A percentile compares a stretch with the other conserved stretches of the same genome.
Evolutionary conservation across 2,113 vertebrate genomes (phyloP).

Genomic region (Phrynosoma blainvillii): DNA sequence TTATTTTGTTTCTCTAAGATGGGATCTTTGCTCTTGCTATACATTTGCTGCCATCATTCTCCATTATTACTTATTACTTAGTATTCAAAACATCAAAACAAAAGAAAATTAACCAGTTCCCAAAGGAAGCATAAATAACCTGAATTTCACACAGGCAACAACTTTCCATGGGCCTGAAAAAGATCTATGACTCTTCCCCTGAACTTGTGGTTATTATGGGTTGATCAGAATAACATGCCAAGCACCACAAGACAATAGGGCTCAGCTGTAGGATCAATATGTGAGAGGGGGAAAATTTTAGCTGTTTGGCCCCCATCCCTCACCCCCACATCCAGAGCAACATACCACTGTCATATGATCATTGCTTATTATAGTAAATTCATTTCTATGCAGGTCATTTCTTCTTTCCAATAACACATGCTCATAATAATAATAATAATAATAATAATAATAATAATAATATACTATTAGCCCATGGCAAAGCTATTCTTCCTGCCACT

Average conservation of each 20-base stretch:
- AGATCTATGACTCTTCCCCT: too few relatives aligned
- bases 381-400: neutral
- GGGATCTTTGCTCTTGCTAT: too few relatives aligned
- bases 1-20: too few relatives aligned
- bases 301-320: neutral
- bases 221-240: neutral
- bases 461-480: neutral
- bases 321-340: neutral
- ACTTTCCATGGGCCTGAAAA: neutral
- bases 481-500: neutral
- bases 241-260: neutral
- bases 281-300: neutral
- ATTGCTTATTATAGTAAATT: neutral
- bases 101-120: neutral
- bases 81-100: too few relatives aligned
- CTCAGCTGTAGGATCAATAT: neutral
- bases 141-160: too few relatives aligned
- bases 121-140: too few relatives aligned
- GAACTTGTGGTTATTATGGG: neutral
- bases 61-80: too few relatives aligned
- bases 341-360: too few relatives aligned
- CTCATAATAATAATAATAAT: too few relatives aligned
- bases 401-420: neutral
- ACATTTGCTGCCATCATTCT: too few relatives aligned
- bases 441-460: neutral